Conservation (phyloP, 2,888 invertebrate species). For the Orthonychiurus folsomi region DNA sequence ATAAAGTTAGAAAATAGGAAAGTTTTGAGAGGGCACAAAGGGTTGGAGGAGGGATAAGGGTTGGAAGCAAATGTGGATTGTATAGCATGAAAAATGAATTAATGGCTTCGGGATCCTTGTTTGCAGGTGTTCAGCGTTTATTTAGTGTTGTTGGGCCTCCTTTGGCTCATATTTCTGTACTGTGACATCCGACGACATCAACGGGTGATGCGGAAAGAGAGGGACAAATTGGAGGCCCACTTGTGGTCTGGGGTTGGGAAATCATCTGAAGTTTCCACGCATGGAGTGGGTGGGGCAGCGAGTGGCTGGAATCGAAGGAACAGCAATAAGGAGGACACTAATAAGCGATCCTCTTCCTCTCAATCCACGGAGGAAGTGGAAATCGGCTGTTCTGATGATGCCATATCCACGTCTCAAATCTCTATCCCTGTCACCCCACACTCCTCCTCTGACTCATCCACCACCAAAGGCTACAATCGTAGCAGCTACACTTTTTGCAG, state of each 20-base stretch:
- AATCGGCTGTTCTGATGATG: constrained; percentile 21
- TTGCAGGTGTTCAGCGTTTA: constrained; percentile 57
- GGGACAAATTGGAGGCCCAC: constrained; percentile 21
- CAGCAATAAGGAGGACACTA: constrained; percentile 21
- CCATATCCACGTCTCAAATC: constrained; percentile 29
- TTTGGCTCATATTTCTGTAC: constrained; percentile 55
- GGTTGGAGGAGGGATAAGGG: constrained; percentile 5
- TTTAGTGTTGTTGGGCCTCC: constrained; percentile 52
- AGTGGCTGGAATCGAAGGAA: constrained; percentile 17
- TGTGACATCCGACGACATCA: constrained; percentile 56
- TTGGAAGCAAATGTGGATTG: background rate
- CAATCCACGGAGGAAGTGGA: constrained; percentile 26
- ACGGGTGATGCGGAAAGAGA: constrained; percentile 35
- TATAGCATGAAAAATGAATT: background rate
- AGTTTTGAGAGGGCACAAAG: too few species aligned
- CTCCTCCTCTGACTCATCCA: constrained; percentile 22
- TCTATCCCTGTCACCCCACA: constrained; percentile 35
- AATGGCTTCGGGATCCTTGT: too few species aligned
- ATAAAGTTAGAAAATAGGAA: too few species aligned
- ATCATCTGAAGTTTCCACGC: background rate
- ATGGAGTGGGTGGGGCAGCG: background rate
- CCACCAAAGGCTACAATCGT: constrained; percentile 34
- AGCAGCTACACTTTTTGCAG: constrained; percentile 49
- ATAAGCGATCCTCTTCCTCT: constrained; percentile 18
- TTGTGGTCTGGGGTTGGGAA: constrained; percentile 18